Evolutionary conservation across 23 tunicate genomes (phyloP), one percentile per base, ranked within the genome.

Genomic region (Trididemnum clinides): DNA sequence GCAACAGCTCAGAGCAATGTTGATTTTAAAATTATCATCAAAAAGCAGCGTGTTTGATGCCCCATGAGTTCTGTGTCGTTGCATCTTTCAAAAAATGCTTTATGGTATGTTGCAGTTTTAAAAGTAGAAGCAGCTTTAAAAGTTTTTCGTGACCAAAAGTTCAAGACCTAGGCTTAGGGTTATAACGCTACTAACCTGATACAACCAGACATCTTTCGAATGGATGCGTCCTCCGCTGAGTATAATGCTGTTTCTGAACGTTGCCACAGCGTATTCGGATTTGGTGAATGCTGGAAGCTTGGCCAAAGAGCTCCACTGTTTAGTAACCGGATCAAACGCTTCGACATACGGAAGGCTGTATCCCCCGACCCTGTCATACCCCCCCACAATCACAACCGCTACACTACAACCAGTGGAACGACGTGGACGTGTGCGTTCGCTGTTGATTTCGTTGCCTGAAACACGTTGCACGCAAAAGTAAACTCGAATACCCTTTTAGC

Each of bases 191-290:
- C 3, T 59, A 19, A 96, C 96, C 90, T 96, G 99, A 80, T 96
- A 96, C 27, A 90, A 84, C 99, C 99, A 96, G 28, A 96, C 99
- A 64, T 96, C 99, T 72, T 77, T 80, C 6, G 90, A 81, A 72
- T 96, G 99, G 21, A 96, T 96, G 33, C 90, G 63, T n/a, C 99
- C 99, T 0, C 99, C 99, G 57, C 96, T 96, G 85, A 96, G 88
- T 0, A 96, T 88, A 39, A 96, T 96, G 50, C 85, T 88, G 92
- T 96, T 96, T 35, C 91, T 64, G 83, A 87, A 95, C 28, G 92
- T 80, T 4, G 96, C 89, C 0, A 91, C 96, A 1, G 99, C 96
- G 84, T 90, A 96, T 51, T 96, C 99, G 29, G 96, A 83, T 57
- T 96, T 96, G 33, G 99, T 91, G 75, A 91, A 96, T 4, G 95